A percentile compares a stretch with the other conserved stretches of the same genome.
These are phyloP conservation scores for Passer montanus DNA, from an alignment of 2,113 vertebrate species.

Conservation along the genomic window DNA sequence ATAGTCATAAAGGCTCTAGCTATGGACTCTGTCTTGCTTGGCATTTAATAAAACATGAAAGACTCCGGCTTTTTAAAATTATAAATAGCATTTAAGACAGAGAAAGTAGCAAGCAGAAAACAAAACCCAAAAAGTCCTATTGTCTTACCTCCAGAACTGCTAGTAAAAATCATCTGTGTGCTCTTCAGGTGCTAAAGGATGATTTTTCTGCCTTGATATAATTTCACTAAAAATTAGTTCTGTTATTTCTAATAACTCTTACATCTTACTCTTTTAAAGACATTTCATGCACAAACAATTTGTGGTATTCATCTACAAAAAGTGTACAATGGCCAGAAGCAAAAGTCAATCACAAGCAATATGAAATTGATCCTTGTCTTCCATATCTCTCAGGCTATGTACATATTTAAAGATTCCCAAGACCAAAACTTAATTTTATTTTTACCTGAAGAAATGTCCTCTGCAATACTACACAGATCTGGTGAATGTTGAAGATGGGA, in stretches of 20 bases:
- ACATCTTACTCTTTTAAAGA: neutral
- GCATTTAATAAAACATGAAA: neutral
- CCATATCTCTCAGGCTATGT: neutral
- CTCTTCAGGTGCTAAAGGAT: neutral
- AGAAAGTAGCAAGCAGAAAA: neutral
- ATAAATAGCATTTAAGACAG: neutral
- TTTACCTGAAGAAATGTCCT: neutral
- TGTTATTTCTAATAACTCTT: neutral
- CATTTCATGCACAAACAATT: neutral
- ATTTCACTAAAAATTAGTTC: neutral
- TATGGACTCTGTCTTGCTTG: neutral
- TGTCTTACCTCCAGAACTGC: neutral
- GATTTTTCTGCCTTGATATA: neutral
- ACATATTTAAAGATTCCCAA: neutral
- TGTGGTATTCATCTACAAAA: neutral
- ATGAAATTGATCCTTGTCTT: neutral
- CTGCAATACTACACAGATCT: neutral
- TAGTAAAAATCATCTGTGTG: neutral
- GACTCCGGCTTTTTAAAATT: neutral
- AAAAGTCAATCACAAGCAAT: neutral
- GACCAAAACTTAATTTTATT: neutral
- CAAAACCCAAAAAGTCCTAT: accelerated
- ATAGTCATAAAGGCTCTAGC: neutral
- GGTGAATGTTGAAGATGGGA: neutral
- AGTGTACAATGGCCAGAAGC: neutral